Evolutionary conservation across 2,113 vertebrate genomes (phyloP), one percentile per base, ranked within the genome.

Genomic region (Anser cygnoides): DNA sequence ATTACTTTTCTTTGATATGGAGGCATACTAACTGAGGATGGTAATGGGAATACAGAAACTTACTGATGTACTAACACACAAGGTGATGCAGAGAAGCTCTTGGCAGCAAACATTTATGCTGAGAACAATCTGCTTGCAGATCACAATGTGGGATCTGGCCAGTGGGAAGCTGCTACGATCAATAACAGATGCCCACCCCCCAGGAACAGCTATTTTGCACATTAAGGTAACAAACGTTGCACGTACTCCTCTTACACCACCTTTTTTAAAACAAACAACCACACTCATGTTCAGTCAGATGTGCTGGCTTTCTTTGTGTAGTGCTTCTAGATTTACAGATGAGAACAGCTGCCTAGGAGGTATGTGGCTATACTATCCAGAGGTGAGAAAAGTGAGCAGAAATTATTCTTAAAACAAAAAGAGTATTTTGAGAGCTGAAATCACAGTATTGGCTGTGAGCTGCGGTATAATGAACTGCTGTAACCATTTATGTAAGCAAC

Each of bases 121-220:
- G 52, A 96, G 92, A 94, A 91, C 76, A 89, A 8, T 97, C 73
- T 95, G n/a, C 44, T 94, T 98, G 31, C 86, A 99, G 99, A 99
- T 99, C 94, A 99, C 99, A 1, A 99, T 99, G 99, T 99, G 99
- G 99, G 99, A 99, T 97, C 98, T 99, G 91, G 99, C 99, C 95
- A 99, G 99, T 95, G 99, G 99, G 85, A 99, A 99, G 95, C 98
- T 99, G 76, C 98, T 99, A 25, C 98, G 99, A 89, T 99, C 99
- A 8, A 99, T 99, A 98, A 99, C 98, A 61, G 99, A 99, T 93
- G 99, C 99, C 52, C 99, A 99, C 92, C 99, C 99, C 68, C 99
- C 99, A 55, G 99, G 99, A 75, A 99, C 99, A 29, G 99, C 99
- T 57, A 98, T 99, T 95, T 95, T 99, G 67, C 99, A 99, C 61